Base-by-base conservation (phyloP, 1,140 invertebrate species). In the Drosophila serrata region DNA sequence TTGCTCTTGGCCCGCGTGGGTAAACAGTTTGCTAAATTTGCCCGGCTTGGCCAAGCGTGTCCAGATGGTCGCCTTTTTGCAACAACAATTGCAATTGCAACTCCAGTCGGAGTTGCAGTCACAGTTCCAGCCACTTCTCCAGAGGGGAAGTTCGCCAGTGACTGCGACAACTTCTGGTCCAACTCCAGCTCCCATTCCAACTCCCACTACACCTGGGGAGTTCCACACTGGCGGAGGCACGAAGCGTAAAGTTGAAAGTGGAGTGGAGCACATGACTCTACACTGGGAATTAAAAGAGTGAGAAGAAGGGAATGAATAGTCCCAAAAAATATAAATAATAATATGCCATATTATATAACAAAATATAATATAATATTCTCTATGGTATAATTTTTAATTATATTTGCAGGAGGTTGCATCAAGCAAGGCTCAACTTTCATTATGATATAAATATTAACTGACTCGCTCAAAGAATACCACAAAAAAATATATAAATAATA, bases 211-310 rank as follows among this genome's bases (percentile, higher is more conserved):
- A 56, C 37, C 60, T 46, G 51, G 40, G 43, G 75, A 33, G 58
- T 61, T 58, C 62, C 62, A 48, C 62, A 48, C 45, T 39, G 53
- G 64, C 65, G 60, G 75, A 82, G 60, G 53, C 81, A 76, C 58
- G 43, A 45, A 75, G 81, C 74, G 75, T 80, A 78, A 64, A 85
- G 81, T 86, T 86, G 78, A 84, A 84, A 86, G 81, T 86, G 81
- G 73, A 85, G 73, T 78, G 57, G 35, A 73, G 57, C 39, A 27
- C 9, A 27, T 12, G 11, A 8, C 15, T 46, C 15, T 46, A 8
- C 68, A 74, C 37, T 51, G 37, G 3, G 22, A 65, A 11, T 12
- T 51, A 22, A 53, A 22, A 15, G 2, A 2, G 6, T 0, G 1
- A 13, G 0, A 60, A 9, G 7, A 1, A 42, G 3, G 0, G 0